Evolutionary conservation across 2,797 vertebrate genomes (phyloP), one percentile per base, ranked within the genome.

Genomic region (Australoheros facetus): DNA sequence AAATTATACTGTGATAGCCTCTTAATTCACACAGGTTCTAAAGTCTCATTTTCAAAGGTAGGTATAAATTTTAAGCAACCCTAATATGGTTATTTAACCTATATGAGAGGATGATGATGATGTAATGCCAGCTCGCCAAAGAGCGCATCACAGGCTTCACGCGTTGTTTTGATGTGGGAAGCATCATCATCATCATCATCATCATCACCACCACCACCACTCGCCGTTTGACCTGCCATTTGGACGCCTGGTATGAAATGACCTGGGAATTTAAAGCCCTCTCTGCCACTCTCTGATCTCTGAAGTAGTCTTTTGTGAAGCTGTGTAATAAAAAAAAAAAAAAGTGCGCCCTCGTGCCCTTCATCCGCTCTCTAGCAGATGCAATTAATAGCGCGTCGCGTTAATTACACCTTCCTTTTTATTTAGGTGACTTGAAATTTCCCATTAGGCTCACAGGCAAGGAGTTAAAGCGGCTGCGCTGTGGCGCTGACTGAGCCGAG

Each of bases 321-420:
- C 58, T 42, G 79, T 71, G 75, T 84, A 77, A 88, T 86, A 45
- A 84, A 21, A 82, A 75, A 59, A 72, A 73, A 66, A 28, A 62
- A 83, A 87, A 86, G 81, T 72, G 84, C 60, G 85, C 85, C 88
- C 87, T 45, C 51, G 81, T 77, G 92, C 87, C 91, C 91, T 94
- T 91, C 89, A 93, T 85, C 83, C 75, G 78, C 89, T 90, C 90
- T 81, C 85, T 62, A 77, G 87, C 88, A 94, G 85, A 90, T 76
- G 91, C 90, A 94, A 94, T 94, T 95, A 94, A 94, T 91, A 93
- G 89, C 81, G 82, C 91, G 80, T 89, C 87, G 85, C 80, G 80
- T 94, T 94, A 94, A 94, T 95, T 94, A 94, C 83, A 93, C 84
- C 83, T 94, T 90, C 88, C 89, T 93, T 90, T 88, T 93, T 93